Percentiles rank a stretch among this genome's conserved stretches.
Conservation (phyloP, 1,140 invertebrate species). For the Gyrodactylus bullatarudis region DNA sequence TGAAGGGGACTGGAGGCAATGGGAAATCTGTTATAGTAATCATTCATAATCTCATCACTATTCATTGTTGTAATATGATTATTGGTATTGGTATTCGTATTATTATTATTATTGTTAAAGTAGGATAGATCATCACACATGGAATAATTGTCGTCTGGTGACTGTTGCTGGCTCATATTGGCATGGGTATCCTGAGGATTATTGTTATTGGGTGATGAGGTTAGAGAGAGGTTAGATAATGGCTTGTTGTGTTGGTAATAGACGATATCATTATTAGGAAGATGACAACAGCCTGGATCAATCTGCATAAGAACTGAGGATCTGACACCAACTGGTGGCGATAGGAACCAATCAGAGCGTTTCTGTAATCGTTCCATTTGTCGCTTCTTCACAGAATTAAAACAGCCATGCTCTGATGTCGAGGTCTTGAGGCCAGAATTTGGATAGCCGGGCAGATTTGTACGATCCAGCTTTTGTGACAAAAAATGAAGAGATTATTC, state of each 20-base stretch:
- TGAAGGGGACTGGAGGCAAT: background rate
- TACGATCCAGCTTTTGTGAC: background rate
- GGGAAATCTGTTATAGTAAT: too few relatives aligned
- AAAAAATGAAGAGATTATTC: background rate
- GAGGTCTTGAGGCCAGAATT: background rate
- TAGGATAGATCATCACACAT: too few relatives aligned
- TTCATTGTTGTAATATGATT: too few relatives aligned
- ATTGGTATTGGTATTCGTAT: too few relatives aligned
- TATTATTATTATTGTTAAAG: too few relatives aligned
- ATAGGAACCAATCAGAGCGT: conserved; percentile 15
- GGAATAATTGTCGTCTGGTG: too few relatives aligned
- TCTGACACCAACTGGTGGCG: background rate
- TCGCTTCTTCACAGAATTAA: conserved; percentile 16
- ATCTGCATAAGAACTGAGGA: background rate
- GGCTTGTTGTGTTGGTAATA: too few relatives aligned
- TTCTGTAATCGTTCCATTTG: conserved; percentile 15
- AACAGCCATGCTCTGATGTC: conserved; percentile 9
- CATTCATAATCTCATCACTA: background rate
- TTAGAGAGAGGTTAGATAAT: background rate
- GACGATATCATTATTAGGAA: too few relatives aligned
- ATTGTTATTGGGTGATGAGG: background rate
- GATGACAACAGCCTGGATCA: background rate
- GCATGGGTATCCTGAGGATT: background rate
- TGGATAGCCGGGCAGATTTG: background rate
- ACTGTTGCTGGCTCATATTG: too few relatives aligned